Conservation (phyloP, 2,113 vertebrate species). For the Acrocephalus kingi region DNA sequence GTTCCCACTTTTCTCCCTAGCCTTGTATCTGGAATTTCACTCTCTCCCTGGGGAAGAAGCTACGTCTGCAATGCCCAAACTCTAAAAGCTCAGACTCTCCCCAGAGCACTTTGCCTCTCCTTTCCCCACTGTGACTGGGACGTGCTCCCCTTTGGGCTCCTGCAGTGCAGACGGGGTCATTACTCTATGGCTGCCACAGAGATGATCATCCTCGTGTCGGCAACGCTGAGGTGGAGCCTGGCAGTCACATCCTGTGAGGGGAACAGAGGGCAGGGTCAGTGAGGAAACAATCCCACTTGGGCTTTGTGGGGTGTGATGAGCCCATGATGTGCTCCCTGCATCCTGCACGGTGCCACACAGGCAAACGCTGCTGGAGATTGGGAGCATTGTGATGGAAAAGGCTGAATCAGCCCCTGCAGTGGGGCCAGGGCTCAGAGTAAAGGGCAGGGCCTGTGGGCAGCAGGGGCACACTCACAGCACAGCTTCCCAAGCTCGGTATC, state of each 20-base stretch:
- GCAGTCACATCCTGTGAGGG: neutral
- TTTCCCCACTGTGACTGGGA: neutral
- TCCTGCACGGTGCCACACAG: accelerated
- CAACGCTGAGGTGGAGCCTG: neutral
- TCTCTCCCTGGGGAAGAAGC: neutral
- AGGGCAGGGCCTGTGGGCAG: neutral
- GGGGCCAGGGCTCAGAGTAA: neutral
- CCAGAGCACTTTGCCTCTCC: accelerated
- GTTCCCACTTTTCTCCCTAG: neutral
- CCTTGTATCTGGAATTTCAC: accelerated
- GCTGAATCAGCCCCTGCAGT: accelerated
- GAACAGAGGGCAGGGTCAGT: neutral
- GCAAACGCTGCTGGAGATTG: accelerated
- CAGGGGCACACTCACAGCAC: accelerated
- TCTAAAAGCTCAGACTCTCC: neutral
- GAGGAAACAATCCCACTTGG: accelerated
- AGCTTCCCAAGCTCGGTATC: accelerated
- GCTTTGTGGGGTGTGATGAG: neutral
- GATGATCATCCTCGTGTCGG: neutral
- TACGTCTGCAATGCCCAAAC: neutral
- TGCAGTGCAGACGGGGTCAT: neutral
- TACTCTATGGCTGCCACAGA: neutral
- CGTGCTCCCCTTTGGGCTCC: accelerated
- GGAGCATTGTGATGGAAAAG: accelerated
- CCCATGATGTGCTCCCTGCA: accelerated